Evolutionary conservation across 2,888 invertebrate genomes (phyloP).

Genomic region (Drosophila mimetica): DNA sequence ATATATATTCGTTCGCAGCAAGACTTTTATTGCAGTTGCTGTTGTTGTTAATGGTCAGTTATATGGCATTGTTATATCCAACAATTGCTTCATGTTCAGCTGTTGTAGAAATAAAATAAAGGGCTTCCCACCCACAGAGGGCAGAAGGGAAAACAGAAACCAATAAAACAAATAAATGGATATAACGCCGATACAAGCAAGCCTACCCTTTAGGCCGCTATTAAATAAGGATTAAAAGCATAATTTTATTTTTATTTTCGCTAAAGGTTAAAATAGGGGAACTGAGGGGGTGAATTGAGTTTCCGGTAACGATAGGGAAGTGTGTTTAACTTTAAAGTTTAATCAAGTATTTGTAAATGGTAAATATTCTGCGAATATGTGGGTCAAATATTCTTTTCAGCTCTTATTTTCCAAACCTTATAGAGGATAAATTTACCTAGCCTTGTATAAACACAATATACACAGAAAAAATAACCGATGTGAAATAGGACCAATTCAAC

Average conservation of each 20-base stretch:
- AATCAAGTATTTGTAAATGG: background rate
- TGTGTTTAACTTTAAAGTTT: background rate
- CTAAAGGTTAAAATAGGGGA: too few relatives aligned
- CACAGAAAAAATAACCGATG: too few relatives aligned
- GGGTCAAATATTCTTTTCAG: background rate
- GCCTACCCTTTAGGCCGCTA: conserved; percentile 1
- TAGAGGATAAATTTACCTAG: background rate
- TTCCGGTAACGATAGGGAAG: too few relatives aligned
- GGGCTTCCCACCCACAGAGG: conserved; percentile 12
- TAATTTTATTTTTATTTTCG: conserved; percentile 31
- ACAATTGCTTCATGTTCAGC: conserved; percentile 47
- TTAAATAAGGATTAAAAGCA: conserved; percentile 39
- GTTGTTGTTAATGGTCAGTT: conserved; percentile 43
- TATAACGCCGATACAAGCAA: conserved; percentile 13
- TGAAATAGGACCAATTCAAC: too few relatives aligned
- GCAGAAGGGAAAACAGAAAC: conserved; percentile 34
- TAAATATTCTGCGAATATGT: background rate
- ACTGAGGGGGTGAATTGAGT: too few relatives aligned
- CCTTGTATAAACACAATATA: too few relatives aligned
- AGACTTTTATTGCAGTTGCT: conserved; percentile 57
- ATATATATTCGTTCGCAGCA: conserved; percentile 46
- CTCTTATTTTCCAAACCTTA: background rate
- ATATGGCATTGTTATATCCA: conserved; percentile 46
- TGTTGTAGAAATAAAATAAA: conserved; percentile 42
- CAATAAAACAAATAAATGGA: conserved; percentile 32